Base-by-base conservation (phyloP, 2,888 invertebrate species). In the Bhutanitis thaidina region DNA sequence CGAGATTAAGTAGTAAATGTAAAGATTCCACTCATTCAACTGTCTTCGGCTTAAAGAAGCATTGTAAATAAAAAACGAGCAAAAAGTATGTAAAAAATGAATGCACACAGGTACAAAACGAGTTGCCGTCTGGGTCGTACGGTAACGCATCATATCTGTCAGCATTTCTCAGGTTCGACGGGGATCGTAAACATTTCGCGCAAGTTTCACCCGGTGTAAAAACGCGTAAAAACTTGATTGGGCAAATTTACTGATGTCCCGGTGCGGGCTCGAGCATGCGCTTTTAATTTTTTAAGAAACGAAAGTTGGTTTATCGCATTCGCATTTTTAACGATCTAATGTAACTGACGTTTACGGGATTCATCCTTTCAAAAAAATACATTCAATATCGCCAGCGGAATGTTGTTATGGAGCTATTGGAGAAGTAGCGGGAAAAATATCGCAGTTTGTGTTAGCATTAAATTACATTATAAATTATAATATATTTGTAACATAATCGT, bases 261-360 rank as follows among this genome's bases (percentile, higher is more conserved):
- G 34, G 12, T 10, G 27, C 5, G 7, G 20, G 25, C 29, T 13
- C 40, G 36, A 16, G 41, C 36, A 15, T 15, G 13, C 27, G 12
- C 41, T 43, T 48, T 49, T 30, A 48, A 48, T 36, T 15, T 43
- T 47, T 49, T 36, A 43, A 14, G 30, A 43, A 43, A 49, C 43
- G 49, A 49, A 49, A 49, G 49, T 49, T 41, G 43, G 12, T 49
- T 43, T 43, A 37, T 43, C 35, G 36, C 41, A 36, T 20, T 30
- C 36, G 49, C n/a, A 36, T 36, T 5, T 41, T 15, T 30, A 43
- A 36, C 16, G 8, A 36, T 15, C 41, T 36, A 35, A 36, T 38
- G 14, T 4, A 13, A 15, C 5, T 10, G 30, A 25, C 20, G 14
- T 49, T 43, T 49, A 38, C 32, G 15, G 39, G 14, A 34, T 34